phyloP scores from a whole-genome alignment of 2,113 vertebrate genomes.

The Clarias gariepinus region DNA sequence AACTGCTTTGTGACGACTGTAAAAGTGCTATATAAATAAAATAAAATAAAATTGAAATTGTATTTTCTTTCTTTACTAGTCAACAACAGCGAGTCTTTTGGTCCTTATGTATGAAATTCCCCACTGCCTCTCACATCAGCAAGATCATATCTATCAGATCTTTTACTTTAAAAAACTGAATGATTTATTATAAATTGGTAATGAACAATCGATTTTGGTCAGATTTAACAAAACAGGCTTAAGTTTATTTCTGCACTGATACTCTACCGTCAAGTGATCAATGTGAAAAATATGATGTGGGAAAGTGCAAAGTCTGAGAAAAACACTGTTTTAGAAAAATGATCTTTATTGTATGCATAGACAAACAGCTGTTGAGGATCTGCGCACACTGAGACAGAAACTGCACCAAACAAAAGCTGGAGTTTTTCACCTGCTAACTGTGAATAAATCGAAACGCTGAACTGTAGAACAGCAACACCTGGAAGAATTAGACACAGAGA shows the following conservation, averaged over 20 bases:
- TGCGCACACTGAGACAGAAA: background rate
- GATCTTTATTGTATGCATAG: slow-evolving; percentile 44
- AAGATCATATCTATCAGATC: background rate
- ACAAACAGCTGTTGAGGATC: slow-evolving; percentile 10
- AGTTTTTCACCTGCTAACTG: background rate
- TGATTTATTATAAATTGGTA: background rate
- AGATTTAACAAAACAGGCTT: no score
- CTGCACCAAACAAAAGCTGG: background rate
- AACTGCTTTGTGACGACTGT: no score
- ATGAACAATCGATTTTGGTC: no score
- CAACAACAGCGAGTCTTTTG: background rate
- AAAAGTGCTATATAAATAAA: no score
- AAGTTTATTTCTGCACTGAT: no score
- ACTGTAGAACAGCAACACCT: background rate
- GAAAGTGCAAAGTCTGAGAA: background rate
- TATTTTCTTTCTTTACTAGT: background rate
- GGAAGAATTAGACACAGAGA: background rate
- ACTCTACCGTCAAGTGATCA: no score
- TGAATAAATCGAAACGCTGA: background rate
- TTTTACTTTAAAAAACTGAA: background rate
- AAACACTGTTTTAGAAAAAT: background rate
- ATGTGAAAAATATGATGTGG: background rate
- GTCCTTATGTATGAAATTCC: background rate
- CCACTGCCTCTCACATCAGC: background rate
- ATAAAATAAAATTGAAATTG: no score